These are phyloP conservation scores for Psilopogon haemacephalus DNA, from an alignment of 2,113 vertebrate species.

Conservation along the genomic window DNA sequence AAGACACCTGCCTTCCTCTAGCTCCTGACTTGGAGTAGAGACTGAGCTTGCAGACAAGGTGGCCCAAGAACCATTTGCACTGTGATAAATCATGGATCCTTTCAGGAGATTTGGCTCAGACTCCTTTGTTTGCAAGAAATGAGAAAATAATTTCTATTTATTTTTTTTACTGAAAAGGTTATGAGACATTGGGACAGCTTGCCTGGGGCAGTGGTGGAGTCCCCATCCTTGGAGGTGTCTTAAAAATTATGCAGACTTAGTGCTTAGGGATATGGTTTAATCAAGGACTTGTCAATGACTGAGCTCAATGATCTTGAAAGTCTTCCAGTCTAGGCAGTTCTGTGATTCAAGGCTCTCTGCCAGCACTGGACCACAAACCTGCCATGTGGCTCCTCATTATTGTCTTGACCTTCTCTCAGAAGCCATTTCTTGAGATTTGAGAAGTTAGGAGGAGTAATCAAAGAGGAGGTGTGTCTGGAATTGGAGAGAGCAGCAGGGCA, in stretches of 20 bases:
- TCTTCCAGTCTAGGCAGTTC: too few relatives aligned
- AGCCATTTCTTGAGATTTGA: neutral
- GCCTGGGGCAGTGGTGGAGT: too few relatives aligned
- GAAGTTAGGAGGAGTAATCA: neutral
- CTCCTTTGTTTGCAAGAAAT: neutral
- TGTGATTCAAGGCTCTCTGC: neutral
- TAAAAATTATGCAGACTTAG: too few relatives aligned
- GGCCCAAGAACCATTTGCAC: neutral
- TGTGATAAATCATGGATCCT: neutral
- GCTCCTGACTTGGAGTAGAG: too few relatives aligned
- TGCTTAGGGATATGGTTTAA: too few relatives aligned
- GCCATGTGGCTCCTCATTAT: accelerated
- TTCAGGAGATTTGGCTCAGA: neutral
- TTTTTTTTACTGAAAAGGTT: too few relatives aligned
- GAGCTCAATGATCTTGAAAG: too few relatives aligned
- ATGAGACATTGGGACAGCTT: too few relatives aligned
- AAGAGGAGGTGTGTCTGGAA: neutral
- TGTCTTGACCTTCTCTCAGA: neutral
- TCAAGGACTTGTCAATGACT: too few relatives aligned
- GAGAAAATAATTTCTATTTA: too few relatives aligned
- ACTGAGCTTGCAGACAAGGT: neutral
- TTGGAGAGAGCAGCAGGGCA: neutral
- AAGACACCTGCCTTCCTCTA: neutral
- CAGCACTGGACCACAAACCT: neutral
- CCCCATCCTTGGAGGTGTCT: too few relatives aligned